Conservation (phyloP, 2,797 vertebrate genomes). For the Pantherophis vulpinus region DNA sequence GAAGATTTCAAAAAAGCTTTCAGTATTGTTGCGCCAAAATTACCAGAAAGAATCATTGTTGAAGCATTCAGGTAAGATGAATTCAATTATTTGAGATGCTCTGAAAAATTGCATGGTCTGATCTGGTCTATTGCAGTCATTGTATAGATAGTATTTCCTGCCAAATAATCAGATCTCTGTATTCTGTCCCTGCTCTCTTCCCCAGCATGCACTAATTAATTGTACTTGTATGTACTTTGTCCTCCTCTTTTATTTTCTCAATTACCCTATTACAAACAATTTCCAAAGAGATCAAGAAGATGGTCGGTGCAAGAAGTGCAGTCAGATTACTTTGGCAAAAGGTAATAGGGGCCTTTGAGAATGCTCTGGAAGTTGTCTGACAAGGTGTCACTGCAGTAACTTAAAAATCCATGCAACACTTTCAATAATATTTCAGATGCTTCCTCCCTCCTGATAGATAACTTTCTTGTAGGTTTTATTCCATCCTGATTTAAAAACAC, state of each 20-base stretch:
- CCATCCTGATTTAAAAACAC: background rate
- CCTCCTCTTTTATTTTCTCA: background rate
- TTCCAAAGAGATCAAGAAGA: background rate
- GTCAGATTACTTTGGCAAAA: background rate
- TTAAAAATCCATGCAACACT: background rate
- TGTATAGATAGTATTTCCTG: no score
- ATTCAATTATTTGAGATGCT: background rate
- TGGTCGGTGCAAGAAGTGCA: background rate
- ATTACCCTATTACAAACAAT: background rate
- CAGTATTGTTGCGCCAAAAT: slow-evolving; percentile 62
- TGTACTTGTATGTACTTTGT: background rate
- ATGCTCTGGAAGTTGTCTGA: background rate
- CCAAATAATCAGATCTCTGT: background rate
- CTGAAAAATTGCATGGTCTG: background rate
- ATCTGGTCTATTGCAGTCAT: background rate
- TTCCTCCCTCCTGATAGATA: background rate
- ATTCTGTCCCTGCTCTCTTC: background rate
- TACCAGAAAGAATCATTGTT: slow-evolving; percentile 67
- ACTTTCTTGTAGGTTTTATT: background rate
- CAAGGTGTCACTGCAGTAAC: background rate
- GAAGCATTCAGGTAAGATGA: slow-evolving; percentile 73
- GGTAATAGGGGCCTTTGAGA: background rate
- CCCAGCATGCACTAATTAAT: background rate
- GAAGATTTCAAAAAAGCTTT: slow-evolving; percentile 78
- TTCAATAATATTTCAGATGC: background rate